Base-by-base conservation (phyloP, 2,888 invertebrate species). In the Aphodius granarius region DNA sequence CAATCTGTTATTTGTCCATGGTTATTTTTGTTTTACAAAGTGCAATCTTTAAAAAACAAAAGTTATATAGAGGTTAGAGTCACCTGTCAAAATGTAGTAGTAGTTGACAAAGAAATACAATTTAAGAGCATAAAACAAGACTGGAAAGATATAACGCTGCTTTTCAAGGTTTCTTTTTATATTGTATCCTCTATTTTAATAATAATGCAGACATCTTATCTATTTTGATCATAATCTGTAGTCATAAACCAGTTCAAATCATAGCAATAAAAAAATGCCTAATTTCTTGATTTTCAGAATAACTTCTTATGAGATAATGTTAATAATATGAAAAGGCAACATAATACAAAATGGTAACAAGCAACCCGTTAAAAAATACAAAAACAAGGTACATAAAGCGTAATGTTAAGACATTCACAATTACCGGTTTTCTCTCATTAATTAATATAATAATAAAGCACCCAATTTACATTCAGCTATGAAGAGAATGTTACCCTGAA, bases 401-500 rank as follows among this genome's bases (percentile, higher is more conserved):
- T 13, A 43, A 43, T 6, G 43, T 43, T 43, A 43, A 43, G 43
- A 43, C 43, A 13, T 2, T 43, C 43, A 43, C 43, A 43, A 43
- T 43, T 43, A 43, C 43, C 43, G 43, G 13, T 43, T 9, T 43
- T 3, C 13, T 43, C 13, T 13, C 6, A 18, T 71, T 18, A 9
- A 19, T 63, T 23, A 16, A 75, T 13, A 66, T 66, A 71, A 71
- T 66, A 75, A 19, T 70, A 22, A 75, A 75, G 75, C 75, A 63
- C 72, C 71, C 82, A 80, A 77, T 66, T 75, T 75, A 78, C 78
- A 80, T 80, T 79, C 80, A 80, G 80, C 81, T 76, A 77, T 80
- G 81, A 78, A 80, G 82, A 84, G 84, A 86, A 75, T 73, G 72
- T 90, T 91, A 91, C 91, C 91, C 91, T 89, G 89, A 91, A 91